phyloP scores from a whole-genome alignment of 2,888 invertebrate species.

The Kryphioiulus occultus region DNA sequence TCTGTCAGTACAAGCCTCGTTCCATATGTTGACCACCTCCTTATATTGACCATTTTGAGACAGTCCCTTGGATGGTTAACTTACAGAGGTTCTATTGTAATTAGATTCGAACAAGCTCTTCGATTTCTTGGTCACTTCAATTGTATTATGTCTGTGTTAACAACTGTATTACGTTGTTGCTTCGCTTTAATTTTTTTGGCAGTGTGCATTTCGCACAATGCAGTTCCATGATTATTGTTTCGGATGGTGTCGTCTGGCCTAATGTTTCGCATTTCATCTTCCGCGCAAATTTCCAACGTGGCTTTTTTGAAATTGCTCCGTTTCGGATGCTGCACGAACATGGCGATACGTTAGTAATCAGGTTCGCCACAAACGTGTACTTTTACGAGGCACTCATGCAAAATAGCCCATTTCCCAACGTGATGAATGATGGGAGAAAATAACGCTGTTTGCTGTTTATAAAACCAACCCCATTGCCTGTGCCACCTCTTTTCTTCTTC shows the following conservation, averaged over 20 bases:
- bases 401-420: not conserved
- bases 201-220: not conserved
- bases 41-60: too few species aligned
- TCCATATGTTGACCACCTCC: too few species aligned
- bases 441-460: not conserved
- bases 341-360: slow-evolving; percentile 13
- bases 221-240: not conserved
- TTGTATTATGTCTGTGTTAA: too few species aligned
- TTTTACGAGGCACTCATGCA: slow-evolving; percentile 23
- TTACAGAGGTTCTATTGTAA: too few species aligned
- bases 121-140: too few species aligned
- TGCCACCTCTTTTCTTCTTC: not conserved
- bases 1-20: too few species aligned
- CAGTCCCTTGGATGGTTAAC: too few species aligned
- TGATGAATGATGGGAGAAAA: slow-evolving; percentile 16
- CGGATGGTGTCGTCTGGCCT: not conserved
- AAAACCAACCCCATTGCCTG: too few species aligned
- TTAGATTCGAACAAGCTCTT: too few species aligned
- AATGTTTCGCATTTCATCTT: not conserved
- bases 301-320: not conserved
- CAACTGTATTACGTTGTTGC: too few species aligned
- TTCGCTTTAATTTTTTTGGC: not conserved
- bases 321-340: not conserved
- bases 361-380: slow-evolving; percentile 3
- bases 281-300: not conserved